These are phyloP conservation scores for Lithophane leautieri DNA, from an alignment of 2,888 invertebrate genomes.

Conservation along the genomic window DNA sequence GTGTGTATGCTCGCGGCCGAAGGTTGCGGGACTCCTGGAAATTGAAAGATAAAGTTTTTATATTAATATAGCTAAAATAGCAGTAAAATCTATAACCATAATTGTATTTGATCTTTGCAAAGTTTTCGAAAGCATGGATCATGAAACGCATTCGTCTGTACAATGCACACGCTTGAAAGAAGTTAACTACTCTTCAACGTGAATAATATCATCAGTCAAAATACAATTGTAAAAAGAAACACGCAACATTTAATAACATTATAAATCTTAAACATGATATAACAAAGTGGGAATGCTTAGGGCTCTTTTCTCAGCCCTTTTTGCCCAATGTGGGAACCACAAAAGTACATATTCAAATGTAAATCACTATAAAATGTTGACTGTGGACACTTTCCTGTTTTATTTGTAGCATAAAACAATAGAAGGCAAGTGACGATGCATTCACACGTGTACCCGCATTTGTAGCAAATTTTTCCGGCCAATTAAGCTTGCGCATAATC, in stretches of 20 bases:
- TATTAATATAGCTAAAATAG: not conserved
- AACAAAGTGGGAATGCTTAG: not conserved
- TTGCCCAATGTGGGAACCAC: not conserved
- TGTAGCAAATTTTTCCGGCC: constrained; percentile 52
- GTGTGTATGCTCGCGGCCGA: constrained; percentile 86
- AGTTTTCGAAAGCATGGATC: not conserved
- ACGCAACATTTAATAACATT: not conserved
- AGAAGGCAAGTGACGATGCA: constrained; percentile 19
- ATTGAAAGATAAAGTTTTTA: not conserved
- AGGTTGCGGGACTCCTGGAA: constrained; percentile 87
- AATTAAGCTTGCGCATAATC: constrained; percentile 48
- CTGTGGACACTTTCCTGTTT: constrained; percentile 15
- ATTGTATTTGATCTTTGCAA: not conserved
- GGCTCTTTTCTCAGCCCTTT: constrained; percentile 5
- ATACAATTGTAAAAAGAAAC: not conserved
- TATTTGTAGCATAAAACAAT: constrained; percentile 33
- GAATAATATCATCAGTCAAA: not conserved
- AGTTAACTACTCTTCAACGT: not conserved
- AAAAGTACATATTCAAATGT: not conserved
- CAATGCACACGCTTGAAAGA: not conserved
- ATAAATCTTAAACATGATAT: not conserved
- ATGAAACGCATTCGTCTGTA: not conserved
- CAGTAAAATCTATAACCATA: not conserved
- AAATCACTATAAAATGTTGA: not conserved
- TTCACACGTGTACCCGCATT: constrained; percentile 50